These are phyloP conservation scores for Phalacrocorax aristotelis DNA, from an alignment of 2,113 vertebrate genomes.

Conservation along the genomic window DNA sequence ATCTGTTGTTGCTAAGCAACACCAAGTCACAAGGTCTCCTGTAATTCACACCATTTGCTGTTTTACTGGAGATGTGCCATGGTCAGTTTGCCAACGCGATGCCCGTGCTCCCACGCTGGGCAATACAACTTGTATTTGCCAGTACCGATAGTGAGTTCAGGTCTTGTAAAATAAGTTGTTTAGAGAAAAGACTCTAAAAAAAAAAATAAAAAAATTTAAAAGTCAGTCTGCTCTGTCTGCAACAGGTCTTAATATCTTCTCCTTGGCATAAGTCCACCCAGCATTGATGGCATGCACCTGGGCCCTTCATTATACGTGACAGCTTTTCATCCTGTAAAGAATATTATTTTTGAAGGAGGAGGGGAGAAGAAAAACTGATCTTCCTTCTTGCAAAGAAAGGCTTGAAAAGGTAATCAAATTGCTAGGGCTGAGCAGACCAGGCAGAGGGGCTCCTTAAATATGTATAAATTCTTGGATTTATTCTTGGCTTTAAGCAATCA, in stretches of 20 bases:
- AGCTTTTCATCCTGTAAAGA: background rate
- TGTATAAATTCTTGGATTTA: background rate
- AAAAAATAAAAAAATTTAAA: background rate
- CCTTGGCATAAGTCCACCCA: background rate
- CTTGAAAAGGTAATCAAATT: background rate
- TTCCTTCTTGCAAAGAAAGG: background rate
- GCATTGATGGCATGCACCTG: background rate
- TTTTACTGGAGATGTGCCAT: background rate
- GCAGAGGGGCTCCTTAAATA: background rate
- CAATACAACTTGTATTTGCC: background rate
- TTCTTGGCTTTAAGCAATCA: background rate
- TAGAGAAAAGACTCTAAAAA: too few relatives aligned
- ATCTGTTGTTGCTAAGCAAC: conserved; percentile 8
- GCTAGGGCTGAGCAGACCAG: background rate
- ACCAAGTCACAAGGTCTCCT: background rate
- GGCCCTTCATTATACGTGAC: background rate
- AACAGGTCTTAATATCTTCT: background rate
- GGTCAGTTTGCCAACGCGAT: background rate
- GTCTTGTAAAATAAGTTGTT: background rate
- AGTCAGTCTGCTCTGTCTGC: background rate
- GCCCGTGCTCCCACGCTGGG: background rate
- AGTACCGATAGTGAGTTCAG: background rate
- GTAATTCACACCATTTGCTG: background rate
- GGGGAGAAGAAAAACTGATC: background rate
- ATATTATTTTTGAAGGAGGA: background rate